Conservation (phyloP, 2,113 vertebrate genomes). For the human (Homo sapiens) region GRCh38 chr2:26020501-26021000, state of each 20-base stretch:
- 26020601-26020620: background rate
- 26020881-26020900: background rate
- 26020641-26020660: background rate
- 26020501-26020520: background rate
- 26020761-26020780: background rate
- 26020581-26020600: background rate
- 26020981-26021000: too few species aligned
- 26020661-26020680: background rate
- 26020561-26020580: background rate
- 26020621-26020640: slow-evolving; percentile 3
- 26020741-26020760: background rate
- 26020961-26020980: too few species aligned
- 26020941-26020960: too few species aligned
- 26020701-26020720: background rate
- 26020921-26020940: too few species aligned
- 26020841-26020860: background rate
- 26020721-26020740: background rate
- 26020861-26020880: background rate
- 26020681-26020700: background rate
- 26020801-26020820: background rate
- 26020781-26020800: background rate
- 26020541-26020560: background rate
- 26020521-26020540: background rate
- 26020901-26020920: background rate
- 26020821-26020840: background rate